Base-by-base conservation (phyloP, 2,888 invertebrate genomes). In the Cantharis flavilabris region DNA sequence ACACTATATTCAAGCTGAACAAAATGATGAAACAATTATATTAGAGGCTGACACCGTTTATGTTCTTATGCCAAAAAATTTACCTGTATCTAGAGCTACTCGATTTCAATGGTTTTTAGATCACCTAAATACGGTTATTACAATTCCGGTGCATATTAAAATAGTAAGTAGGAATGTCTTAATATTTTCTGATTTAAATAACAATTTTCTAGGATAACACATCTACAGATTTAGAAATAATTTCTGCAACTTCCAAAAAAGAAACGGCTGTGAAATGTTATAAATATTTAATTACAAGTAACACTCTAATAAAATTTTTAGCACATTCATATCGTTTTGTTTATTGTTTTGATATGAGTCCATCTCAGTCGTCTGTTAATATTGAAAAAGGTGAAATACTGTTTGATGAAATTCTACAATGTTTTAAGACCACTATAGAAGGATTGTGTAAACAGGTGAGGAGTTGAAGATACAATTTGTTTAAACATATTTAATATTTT, bases 321-420 rank as follows among this genome's bases (percentile, higher is more conserved):
- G 92, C 94, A 18, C 91, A 92, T 81, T 90, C 91, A 78, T 95
- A 95, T 86, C 90, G 93, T 80, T 90, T 94, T 81, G 94, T 94
- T 69, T 94, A 94, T 85, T 93, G 94, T 82, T 89, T 96, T 77
- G 95, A 96, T 87, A 90, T 95, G 86, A 95, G 95, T 85, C 94
- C 95, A 10, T 95, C 95, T 2, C 90, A 93, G 76, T 92, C 94
- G 70, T 91, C 93, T 77, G 92, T 94, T 80, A 94, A 92, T 85
- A 90, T 91, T 82, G 90, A 92, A 83, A 89, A 90, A 83, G 91
- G 91, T 13, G 90, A 91, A 85, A 91, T 92, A 73, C 89, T 92
- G 78, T 90, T 92, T 81, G 92, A 92, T 85, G 91, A 92, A 85
- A 91, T 92, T 76, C 90, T 90, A 82, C 85, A 88, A 78, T 90